Base-by-base conservation (phyloP, 2,797 vertebrate genomes). In the Anas acuta region DNA sequence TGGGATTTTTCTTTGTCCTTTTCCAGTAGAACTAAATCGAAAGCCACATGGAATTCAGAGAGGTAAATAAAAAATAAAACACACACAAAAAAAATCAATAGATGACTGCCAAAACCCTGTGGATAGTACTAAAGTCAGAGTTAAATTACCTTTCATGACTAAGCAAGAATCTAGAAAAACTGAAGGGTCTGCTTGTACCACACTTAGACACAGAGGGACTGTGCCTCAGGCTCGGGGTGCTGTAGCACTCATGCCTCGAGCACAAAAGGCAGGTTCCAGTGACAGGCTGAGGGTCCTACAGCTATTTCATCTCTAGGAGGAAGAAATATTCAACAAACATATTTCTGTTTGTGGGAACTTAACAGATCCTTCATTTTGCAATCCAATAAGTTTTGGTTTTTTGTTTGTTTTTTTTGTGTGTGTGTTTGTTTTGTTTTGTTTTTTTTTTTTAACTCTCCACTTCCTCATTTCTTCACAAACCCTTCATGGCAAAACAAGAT, bases 41-140 rank as follows among this genome's bases (percentile, higher is more conserved):
- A 96, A 96, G 64, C 86, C 86, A 71, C 79, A 49, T 21, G 90
- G 92, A 96, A 96, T 96, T 94, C 60, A 95, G 74, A 93, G 93
- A 84, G 35, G 84, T 93, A 96, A 95, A 92, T 94, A 95, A 95
- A 96, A 95, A 96, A 92, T 90, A 96, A 95, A 95, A 87, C 87
- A 95, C 69, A 90, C 51, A 70, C 25, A 13, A 10, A 49, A 30
- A 83, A 93, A 93, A 95, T 94, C 95, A 94, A 94, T 87, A 96
- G 67, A 69, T 83, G 87, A 35, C 94, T 92, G 90, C 86, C 90
- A 94, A 95, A 95, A 94, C 80, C 90, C 95, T 83, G 84, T 66
- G 86, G 65, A 92, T 93, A 4, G 4, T 75, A 77, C 84, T 96
- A 80, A 69, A 80, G 53, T 80, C 84, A 80, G 78, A 89, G 78